These are phyloP conservation scores for Oxytorus armatus DNA, from an alignment of 2,888 invertebrate genomes.

Conservation along the genomic window DNA sequence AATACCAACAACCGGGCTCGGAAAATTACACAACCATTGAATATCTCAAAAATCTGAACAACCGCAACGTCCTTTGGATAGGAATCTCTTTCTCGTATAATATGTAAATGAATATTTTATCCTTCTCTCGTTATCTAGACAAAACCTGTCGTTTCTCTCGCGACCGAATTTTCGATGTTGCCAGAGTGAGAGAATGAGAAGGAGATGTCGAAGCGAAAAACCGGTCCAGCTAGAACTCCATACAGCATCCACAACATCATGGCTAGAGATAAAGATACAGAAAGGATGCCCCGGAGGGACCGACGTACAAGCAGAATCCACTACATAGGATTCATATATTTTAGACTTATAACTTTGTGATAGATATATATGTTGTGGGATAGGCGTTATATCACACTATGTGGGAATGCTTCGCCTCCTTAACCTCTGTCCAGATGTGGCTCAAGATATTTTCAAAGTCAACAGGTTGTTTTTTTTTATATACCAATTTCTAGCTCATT, in stretches of 20 bases:
- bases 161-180: conserved; percentile 5
- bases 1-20: background rate
- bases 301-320: background rate
- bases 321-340: conserved; percentile 29
- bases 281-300: conserved; percentile 29
- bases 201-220: conserved; percentile 45
- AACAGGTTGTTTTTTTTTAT: conserved; percentile 43
- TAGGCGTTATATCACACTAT: conserved; percentile 4
- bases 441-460: conserved; percentile 44
- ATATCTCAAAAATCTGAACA: conserved; percentile 13
- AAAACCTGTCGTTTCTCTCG: conserved; percentile 4
- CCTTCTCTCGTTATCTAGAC: conserved; percentile 6
- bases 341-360: conserved; percentile 20
- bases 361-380: background rate
- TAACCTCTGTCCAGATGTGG: background rate
- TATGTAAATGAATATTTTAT: conserved; percentile 52
- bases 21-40: conserved; percentile 39
- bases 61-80: background rate
- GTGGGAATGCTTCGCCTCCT: conserved; percentile 22
- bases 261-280: conserved; percentile 1
- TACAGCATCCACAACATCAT: background rate
- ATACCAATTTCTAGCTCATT: conserved; percentile 29
- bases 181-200: conserved; percentile 15
- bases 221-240: conserved; percentile 32
- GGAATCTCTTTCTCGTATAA: background rate